Conservation (phyloP, 2,113 vertebrate species). For the Isichthys henryi region DNA sequence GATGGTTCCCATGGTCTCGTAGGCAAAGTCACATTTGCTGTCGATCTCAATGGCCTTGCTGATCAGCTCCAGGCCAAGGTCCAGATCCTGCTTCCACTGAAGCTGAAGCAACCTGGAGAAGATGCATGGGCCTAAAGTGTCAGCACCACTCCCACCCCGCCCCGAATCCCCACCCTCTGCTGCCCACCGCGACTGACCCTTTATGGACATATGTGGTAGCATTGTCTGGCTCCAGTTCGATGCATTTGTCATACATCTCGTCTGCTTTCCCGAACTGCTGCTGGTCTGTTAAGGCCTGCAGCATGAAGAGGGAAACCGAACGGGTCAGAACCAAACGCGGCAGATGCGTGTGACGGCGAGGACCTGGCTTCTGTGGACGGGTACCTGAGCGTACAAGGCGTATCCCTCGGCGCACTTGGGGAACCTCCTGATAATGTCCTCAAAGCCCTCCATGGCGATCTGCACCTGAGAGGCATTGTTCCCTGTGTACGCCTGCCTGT, state of each 20-base stretch:
- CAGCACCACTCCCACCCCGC: neutral
- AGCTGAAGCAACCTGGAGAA: constrained; percentile 89
- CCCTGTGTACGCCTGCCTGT: constrained; percentile 96
- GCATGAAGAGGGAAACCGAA: neutral
- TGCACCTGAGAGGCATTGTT: constrained; percentile 87
- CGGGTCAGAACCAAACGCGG: neutral
- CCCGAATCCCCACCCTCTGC: neutral
- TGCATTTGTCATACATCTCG: constrained; percentile 99
- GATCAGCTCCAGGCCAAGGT: constrained; percentile 92
- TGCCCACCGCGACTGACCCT: constrained; percentile 64
- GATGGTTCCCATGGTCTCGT: constrained; percentile 99
- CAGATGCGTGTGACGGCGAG: neutral
- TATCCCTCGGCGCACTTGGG: constrained; percentile 94
- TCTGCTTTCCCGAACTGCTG: constrained; percentile 97
- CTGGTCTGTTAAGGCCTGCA: constrained; percentile 93
- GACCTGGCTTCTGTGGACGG: neutral
- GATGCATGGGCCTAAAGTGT: constrained; percentile 15
- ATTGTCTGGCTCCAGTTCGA: constrained; percentile 94
- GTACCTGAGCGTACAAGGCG: constrained; percentile 93
- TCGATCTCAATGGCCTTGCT: constrained; percentile 98
- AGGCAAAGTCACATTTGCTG: constrained; percentile 99
- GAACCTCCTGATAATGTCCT: constrained; percentile 90
- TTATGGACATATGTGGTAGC: constrained; percentile 98
- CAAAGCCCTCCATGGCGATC: constrained; percentile 91
- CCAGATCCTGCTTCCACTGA: constrained; percentile 97